A percentile compares a stretch with the other conserved stretches of the same genome.
These are phyloP conservation scores for rabbit (Oryctolagus cuniculus) DNA, from an alignment of 2,113 vertebrate species.

Conservation along the genomic window mOryCun1.1 NC_091434.1:33212501-33213000, in stretches of 20 bases:
- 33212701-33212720: neutral
- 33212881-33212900: neutral
- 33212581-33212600: neutral
- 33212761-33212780: neutral
- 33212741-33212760: neutral
- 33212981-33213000: neutral
- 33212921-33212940: neutral
- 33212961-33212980: neutral
- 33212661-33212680: neutral
- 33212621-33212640: neutral
- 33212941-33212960: neutral
- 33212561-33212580: neutral
- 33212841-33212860: neutral
- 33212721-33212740: neutral
- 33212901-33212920: neutral
- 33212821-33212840: neutral
- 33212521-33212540: neutral
- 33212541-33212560: neutral
- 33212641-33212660: neutral
- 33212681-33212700: neutral
- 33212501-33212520: neutral
- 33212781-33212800: neutral
- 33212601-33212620: neutral
- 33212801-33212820: neutral
- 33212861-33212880: neutral